Conservation (phyloP, 1,140 invertebrate species). For the Cydia amplana region DNA sequence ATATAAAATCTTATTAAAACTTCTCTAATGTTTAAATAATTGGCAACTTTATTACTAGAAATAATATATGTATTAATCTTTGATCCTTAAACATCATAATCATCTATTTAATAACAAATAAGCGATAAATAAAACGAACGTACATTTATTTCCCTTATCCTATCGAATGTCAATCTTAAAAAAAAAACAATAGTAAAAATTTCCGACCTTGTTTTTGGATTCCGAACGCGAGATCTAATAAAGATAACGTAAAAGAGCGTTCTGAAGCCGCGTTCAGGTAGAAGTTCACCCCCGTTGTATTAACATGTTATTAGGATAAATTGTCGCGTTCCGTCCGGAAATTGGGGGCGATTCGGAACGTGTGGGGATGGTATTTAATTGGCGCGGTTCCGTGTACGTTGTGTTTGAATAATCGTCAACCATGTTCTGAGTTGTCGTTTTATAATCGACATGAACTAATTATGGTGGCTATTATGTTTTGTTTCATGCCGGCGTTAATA, state of each 20-base stretch:
- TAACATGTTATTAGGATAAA: conserved; percentile 62
- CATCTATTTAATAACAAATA: conserved; percentile 29
- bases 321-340: conserved; percentile 39
- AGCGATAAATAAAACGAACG: conserved; percentile 23
- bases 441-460: conserved; percentile 42
- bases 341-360: conserved; percentile 37
- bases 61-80: not conserved
- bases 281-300: conserved; percentile 43
- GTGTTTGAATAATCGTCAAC: conserved; percentile 42
- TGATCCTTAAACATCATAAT: conserved; percentile 23
- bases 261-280: conserved; percentile 42
- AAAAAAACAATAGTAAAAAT: conserved; percentile 33
- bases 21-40: conserved; percentile 17
- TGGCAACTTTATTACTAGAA: not conserved
- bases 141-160: conserved; percentile 19
- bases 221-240: conserved; percentile 45
- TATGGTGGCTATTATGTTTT: conserved; percentile 38
- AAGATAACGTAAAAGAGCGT: conserved; percentile 46
- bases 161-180: conserved; percentile 23
- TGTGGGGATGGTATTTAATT: conserved; percentile 47
- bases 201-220: conserved; percentile 29
- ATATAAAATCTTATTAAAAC: conserved; percentile 6
- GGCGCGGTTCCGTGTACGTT: conserved; percentile 30
- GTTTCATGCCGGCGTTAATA: conserved; percentile 10
- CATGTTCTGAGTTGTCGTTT: conserved; percentile 31